Evolutionary conservation across 2,797 vertebrate species (phyloP).

Genomic region (Gymnopithys bicolor): DNA sequence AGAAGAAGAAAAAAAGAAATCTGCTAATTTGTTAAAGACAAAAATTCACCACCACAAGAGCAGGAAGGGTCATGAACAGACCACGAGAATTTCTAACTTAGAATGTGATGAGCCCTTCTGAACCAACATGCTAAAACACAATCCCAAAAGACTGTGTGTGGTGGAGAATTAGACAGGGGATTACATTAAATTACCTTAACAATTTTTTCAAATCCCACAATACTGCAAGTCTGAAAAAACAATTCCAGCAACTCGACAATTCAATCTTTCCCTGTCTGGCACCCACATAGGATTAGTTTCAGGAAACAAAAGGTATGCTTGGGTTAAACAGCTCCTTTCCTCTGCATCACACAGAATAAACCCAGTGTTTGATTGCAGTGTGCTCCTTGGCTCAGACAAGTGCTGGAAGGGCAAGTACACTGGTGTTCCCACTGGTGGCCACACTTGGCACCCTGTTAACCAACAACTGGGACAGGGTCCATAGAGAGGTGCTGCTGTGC

Average conservation of each 20-base stretch:
- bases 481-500: neutral
- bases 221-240: neutral
- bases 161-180: neutral
- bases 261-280: neutral
- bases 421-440: neutral
- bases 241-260: neutral
- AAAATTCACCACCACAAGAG: neutral
- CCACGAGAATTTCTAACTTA: neutral
- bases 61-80: neutral
- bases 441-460: neutral
- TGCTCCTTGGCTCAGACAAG: neutral
- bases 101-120: neutral
- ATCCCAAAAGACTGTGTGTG: neutral
- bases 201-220: neutral
- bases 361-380: neutral
- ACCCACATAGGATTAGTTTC: neutral
- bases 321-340: neutral
- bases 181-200: neutral
- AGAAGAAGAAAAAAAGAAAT: neutral
- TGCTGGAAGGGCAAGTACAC: neutral
- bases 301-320: neutral
- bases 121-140: neutral
- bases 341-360: neutral
- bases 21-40: neutral
- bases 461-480: neutral